These are phyloP conservation scores for Tympanuchus pallidicinctus DNA, from an alignment of 2,113 vertebrate genomes.

Conservation along the genomic window DNA sequence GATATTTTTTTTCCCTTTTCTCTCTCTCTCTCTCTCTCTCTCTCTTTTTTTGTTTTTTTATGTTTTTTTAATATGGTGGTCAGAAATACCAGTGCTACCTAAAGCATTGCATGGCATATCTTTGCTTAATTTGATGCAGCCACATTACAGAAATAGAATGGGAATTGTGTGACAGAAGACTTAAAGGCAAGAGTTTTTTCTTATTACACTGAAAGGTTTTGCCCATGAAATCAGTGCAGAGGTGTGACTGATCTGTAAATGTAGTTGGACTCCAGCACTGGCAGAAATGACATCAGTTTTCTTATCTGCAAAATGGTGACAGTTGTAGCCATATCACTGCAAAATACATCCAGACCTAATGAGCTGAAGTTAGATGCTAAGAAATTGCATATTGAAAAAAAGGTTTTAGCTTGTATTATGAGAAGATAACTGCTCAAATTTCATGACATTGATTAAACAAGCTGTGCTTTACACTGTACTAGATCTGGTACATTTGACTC, in stretches of 20 bases:
- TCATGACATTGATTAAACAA: neutral
- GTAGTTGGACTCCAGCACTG: neutral
- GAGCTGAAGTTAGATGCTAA: neutral
- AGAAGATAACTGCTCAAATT: neutral
- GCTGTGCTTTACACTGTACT: neutral
- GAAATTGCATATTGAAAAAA: neutral
- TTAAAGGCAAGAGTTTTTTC: neutral
- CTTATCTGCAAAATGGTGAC: neutral
- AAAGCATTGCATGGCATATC: neutral
- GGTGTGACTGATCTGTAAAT: accelerated
- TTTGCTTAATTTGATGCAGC: neutral
- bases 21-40: neutral
- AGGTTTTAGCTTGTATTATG: neutral
- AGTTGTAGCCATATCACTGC: neutral
- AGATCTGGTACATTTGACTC: neutral
- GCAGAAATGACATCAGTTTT: neutral
- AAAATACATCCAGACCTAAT: neutral
- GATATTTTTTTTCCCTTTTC: neutral
- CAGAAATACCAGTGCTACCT: constrained; percentile 12
- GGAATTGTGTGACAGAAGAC: neutral
- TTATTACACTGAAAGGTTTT: neutral
- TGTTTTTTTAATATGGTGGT: neutral
- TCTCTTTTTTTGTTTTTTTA: neutral
- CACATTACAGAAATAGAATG: accelerated
- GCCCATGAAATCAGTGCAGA: neutral